phyloP scores from a whole-genome alignment of 1,140 invertebrate species.

The Elymnias hypermnestra region DNA sequence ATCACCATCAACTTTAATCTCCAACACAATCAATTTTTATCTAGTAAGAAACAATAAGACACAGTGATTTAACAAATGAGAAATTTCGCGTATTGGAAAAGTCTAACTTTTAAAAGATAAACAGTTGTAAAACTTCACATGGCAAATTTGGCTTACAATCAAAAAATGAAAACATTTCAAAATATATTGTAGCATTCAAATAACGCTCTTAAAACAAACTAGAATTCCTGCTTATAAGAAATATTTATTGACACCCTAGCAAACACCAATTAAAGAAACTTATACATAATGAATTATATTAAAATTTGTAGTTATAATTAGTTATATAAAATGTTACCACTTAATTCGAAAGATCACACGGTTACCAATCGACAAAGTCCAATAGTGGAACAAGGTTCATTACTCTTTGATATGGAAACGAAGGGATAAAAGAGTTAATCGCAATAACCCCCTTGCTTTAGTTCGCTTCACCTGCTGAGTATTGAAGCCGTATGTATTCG shows the following conservation, averaged over 20 bases:
- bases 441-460: conserved; percentile 72
- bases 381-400: conserved; percentile 73
- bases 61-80: conserved; percentile 3
- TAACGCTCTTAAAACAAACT: too few species aligned
- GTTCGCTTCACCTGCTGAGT: conserved; percentile 74
- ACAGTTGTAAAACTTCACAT: too few species aligned
- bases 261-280: too few species aligned
- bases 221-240: too few species aligned
- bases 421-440: conserved; percentile 75
- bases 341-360: conserved; percentile 55
- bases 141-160: too few species aligned
- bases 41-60: conserved; percentile 9
- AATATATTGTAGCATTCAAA: too few species aligned
- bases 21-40: conserved; percentile 14
- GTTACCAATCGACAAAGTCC: conserved; percentile 67
- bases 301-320: too few species aligned
- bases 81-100: conserved; percentile 4
- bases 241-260: too few species aligned
- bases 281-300: too few species aligned
- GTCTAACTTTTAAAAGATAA: too few species aligned
- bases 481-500: conserved; percentile 72
- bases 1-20: not conserved
- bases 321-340: conserved; percentile 6
- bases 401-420: conserved; percentile 76
- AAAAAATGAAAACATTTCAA: too few species aligned